Percentiles rank a stretch among this genome's conserved stretches.
Conservation (phyloP, 2,113 vertebrate genomes). For the Lagopus muta region DNA sequence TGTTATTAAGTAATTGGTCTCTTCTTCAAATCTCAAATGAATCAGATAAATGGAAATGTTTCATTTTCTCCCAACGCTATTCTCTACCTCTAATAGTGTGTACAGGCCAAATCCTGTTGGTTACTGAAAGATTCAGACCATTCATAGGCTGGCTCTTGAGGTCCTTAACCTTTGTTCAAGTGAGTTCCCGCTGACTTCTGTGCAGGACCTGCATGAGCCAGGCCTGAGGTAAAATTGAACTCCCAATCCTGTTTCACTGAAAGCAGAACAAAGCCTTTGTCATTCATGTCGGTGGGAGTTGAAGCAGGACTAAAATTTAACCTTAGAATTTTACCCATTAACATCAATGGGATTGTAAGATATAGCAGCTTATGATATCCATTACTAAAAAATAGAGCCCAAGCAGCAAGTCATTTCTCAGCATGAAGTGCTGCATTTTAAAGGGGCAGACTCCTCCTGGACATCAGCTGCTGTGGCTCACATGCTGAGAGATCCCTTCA, state of each 20-base stretch:
- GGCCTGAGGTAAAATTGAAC: not conserved
- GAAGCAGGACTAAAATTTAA: not conserved
- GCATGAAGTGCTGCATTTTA: constrained; percentile 23
- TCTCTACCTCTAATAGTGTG: not conserved
- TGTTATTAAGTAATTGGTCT: not conserved
- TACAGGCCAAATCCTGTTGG: not conserved
- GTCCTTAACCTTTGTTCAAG: not conserved
- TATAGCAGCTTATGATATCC: not conserved
- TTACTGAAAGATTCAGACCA: not conserved
- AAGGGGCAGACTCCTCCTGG: not conserved
- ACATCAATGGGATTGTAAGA: not conserved
- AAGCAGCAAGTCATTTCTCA: not conserved
- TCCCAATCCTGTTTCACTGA: not conserved
- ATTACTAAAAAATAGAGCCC: not conserved
- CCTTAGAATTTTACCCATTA: not conserved
- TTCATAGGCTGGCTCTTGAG: not conserved
- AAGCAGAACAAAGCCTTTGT: constrained; percentile 11
- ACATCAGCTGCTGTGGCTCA: not conserved
- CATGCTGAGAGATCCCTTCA: not conserved
- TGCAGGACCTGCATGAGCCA: not conserved
- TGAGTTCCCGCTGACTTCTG: not conserved
- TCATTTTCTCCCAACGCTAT: not conserved
- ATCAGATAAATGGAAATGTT: not conserved
- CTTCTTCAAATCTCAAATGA: not conserved
- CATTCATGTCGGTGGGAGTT: not conserved